Evolutionary conservation across 2,888 invertebrate species (phyloP), one percentile per base, ranked within the genome.

Genomic region (Incurvaria masculella): DNA sequence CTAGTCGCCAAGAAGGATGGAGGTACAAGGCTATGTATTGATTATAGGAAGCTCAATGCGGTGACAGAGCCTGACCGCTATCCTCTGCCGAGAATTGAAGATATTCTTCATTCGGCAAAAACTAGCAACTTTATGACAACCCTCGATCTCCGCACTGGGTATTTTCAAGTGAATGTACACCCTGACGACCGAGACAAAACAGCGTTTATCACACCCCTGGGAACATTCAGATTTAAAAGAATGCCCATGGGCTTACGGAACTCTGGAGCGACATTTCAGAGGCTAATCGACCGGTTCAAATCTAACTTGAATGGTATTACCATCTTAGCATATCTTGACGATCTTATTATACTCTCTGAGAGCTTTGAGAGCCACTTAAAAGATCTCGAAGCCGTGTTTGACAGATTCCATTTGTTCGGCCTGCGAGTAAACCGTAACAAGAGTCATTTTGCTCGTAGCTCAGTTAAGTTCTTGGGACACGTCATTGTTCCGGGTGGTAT

Each of bases 41-140:
- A 62, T 23, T 64, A 62, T 42, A 49, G 62, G 0, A 54, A 57
- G 10, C 46, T 65, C 0, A 64, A 64, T 40, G 45, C 56, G 0
- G 52, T 61, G 14, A 63, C 61, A 1, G 52, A 46, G 26, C 53
- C 58, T 2, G 61, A 63, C 47, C 50, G 51, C 2, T 59, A 58
- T 42, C 58, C 57, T 2, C 48, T 60, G 8, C 58, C 58, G 1
- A 8, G 53, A 2, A 58, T 59, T 2, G 57, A 60, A 23, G 61
- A 61, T 45, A 42, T 62, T 0, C 47, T 63, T 2, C 60, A 63
- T 42, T 51, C 55, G 8, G 58, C 62, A 0, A 61, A 60, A 47
- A 54, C 57, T 1, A 56, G 53, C 1, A 51, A 55, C 1, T 60
- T 38, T 21, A 61, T 61, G 59, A 49, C 55, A 1, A 52, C 56